A percentile compares a stretch with the other conserved stretches of the same genome.
Evolutionary conservation across 2,797 vertebrate genomes (phyloP).

Genomic region (Loris lydekkerianus): DNA sequence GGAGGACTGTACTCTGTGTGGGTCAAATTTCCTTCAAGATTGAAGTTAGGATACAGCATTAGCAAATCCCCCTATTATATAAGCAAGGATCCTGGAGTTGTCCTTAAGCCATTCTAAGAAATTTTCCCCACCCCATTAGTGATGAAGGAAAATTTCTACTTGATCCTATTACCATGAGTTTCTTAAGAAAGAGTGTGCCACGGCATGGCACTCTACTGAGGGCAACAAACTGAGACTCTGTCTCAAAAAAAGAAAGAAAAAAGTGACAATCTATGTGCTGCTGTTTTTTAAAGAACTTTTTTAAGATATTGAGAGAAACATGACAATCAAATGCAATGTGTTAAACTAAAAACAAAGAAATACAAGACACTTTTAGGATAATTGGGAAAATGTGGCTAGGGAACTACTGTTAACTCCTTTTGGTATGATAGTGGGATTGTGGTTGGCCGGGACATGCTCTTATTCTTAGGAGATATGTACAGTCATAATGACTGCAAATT

Average conservation of each 20-base stretch:
- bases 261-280: too few species aligned
- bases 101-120: not conserved
- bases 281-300: not conserved
- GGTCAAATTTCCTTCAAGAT: not conserved
- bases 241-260: too few species aligned
- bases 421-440: too few species aligned
- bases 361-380: not conserved
- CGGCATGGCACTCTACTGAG: too few species aligned
- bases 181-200: not conserved
- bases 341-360: not conserved
- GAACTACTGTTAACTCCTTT: not conserved
- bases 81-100: not conserved
- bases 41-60: not conserved
- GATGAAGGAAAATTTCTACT: not conserved
- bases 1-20: not conserved
- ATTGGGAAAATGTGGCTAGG: not conserved
- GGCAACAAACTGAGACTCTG: too few species aligned
- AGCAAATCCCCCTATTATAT: not conserved
- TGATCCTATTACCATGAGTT: not conserved
- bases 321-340: not conserved
- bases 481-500: not conserved
- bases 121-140: not conserved
- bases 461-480: not conserved
- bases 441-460: not conserved
- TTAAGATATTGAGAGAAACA: not conserved